A percentile compares a stretch with the other conserved stretches of the same genome.
Evolutionary conservation across 2,797 vertebrate genomes (phyloP).

Genomic region (Alectoris magna): DNA sequence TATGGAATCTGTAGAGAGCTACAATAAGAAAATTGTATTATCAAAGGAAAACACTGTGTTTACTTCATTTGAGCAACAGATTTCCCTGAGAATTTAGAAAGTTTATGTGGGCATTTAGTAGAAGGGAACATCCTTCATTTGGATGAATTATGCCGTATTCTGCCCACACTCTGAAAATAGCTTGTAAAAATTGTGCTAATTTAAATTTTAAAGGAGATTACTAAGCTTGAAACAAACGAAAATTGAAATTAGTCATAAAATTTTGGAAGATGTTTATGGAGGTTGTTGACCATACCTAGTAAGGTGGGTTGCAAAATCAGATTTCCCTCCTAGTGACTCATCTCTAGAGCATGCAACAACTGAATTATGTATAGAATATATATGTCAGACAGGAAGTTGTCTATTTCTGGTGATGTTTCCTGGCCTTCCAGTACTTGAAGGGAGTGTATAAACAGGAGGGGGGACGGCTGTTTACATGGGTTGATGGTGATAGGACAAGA

Average conservation of each 20-base stretch:
- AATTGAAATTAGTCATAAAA: neutral
- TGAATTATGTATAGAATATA: neutral
- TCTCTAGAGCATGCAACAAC: neutral
- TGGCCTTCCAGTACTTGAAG: neutral
- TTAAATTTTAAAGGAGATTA: neutral
- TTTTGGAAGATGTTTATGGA: neutral
- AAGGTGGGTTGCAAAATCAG: neutral
- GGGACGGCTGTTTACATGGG: too few species aligned
- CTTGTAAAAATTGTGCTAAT: neutral
- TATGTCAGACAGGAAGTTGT: neutral
- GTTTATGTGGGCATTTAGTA: neutral
- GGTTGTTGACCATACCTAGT: neutral
- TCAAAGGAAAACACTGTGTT: neutral
- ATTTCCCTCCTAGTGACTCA: neutral
- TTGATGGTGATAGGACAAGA: too few species aligned
- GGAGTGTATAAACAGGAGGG: too few species aligned
- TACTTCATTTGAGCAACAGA: neutral
- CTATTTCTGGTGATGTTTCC: accelerated
- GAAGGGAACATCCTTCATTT: neutral
- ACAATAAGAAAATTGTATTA: neutral
- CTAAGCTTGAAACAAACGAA: neutral
- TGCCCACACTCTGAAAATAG: neutral
- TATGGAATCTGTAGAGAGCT: neutral
- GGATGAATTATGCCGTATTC: neutral
- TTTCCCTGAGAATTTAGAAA: neutral